Evolutionary conservation across 1,140 invertebrate genomes (phyloP).

Genomic region (Papilio dardanus): DNA sequence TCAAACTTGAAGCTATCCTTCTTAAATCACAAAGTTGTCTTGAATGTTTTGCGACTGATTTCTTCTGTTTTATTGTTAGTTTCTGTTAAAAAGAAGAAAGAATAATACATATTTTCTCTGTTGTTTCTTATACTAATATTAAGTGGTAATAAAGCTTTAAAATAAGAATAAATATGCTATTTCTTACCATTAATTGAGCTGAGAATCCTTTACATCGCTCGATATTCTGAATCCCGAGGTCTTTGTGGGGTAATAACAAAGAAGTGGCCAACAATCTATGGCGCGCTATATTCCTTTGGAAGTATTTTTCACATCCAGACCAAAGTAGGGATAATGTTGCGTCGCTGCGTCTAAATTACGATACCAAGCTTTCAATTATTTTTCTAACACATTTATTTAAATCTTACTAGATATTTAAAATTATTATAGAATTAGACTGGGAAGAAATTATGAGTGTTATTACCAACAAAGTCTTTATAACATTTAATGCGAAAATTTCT

Average conservation of each 20-base stretch:
- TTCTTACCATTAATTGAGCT: constrained; percentile 80
- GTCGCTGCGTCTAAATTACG: constrained; percentile 77
- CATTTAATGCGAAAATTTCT: too few species aligned
- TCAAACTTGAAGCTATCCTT: constrained; percentile 69
- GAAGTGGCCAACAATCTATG: constrained; percentile 86
- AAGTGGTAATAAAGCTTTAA: neutral
- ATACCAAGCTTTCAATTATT: neutral
- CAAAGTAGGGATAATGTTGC: constrained; percentile 85
- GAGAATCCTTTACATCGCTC: constrained; percentile 93
- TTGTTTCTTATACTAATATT: neutral
- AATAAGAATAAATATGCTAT: neutral
- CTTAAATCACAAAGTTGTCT: constrained; percentile 78
- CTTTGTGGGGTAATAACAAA: constrained; percentile 87
- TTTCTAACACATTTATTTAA: neutral
- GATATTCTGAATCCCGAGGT: constrained; percentile 90
- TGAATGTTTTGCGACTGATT: constrained; percentile 78
- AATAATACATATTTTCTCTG: too few species aligned
- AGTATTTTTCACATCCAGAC: constrained; percentile 90
- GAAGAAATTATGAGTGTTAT: too few species aligned
- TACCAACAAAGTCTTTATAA: too few species aligned
- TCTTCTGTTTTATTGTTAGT: constrained; percentile 81
- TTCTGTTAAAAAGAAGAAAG: constrained; percentile 66
- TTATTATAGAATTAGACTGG: too few species aligned
- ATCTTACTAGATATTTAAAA: too few species aligned
- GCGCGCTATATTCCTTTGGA: constrained; percentile 87